A percentile compares a stretch with the other conserved stretches of the same genome.
Evolutionary conservation across 2,888 invertebrate genomes (phyloP).

Genomic region (Eubasilissa splendida): DNA sequence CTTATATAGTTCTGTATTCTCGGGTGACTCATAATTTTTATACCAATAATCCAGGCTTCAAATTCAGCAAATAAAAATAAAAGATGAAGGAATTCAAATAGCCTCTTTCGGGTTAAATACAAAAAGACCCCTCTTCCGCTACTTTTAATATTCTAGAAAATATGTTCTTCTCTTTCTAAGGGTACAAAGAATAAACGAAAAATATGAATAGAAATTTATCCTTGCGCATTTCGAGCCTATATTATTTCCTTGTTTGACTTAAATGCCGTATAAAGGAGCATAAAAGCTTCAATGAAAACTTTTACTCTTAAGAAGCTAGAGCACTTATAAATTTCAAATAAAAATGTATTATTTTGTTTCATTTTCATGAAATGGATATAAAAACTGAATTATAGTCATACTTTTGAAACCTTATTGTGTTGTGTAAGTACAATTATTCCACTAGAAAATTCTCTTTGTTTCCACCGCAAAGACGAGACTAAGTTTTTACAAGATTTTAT

Average conservation of each 20-base stretch:
- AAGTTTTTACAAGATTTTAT: slow-evolving; percentile 10
- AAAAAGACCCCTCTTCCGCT: slow-evolving; percentile 31
- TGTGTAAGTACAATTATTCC: slow-evolving; percentile 18
- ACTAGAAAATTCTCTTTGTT: slow-evolving; percentile 26
- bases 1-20: too few species aligned
- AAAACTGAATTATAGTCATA: slow-evolving; percentile 23
- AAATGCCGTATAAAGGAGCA: slow-evolving; percentile 33
- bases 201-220: slow-evolving; percentile 48
- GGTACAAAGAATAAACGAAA: slow-evolving; percentile 43
- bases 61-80: too few species aligned
- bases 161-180: slow-evolving; percentile 29
- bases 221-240: slow-evolving; percentile 30
- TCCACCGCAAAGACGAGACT: slow-evolving; percentile 23
- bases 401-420: slow-evolving; percentile 18
- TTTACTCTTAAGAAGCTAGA: slow-evolving; percentile 34
- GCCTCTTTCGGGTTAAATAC: slow-evolving; percentile 7
- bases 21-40: too few species aligned
- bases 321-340: slow-evolving; percentile 37
- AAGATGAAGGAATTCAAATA: too few species aligned
- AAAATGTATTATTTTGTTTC: slow-evolving; percentile 31
- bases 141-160: slow-evolving; percentile 37
- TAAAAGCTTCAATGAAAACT: slow-evolving; percentile 42
- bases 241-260: slow-evolving; percentile 31
- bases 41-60: too few species aligned
- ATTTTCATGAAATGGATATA: slow-evolving; percentile 23